Evolutionary conservation across 2,797 vertebrate genomes (phyloP).

Genomic region (Bucorvus abyssinicus): DNA sequence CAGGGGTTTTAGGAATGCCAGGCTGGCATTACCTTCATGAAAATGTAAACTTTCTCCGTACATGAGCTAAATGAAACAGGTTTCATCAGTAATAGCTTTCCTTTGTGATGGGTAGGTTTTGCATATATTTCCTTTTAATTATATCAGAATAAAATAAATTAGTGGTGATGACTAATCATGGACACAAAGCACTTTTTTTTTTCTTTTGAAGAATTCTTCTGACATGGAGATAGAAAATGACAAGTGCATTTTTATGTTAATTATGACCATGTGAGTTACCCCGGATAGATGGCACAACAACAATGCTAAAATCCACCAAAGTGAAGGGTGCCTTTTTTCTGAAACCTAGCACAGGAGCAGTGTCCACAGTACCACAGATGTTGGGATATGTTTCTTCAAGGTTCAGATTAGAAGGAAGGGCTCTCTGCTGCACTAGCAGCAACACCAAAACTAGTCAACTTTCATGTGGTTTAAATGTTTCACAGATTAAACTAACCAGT

Average conservation of each 20-base stretch:
- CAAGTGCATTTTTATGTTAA: slow-evolving; percentile 23
- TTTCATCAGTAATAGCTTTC: neutral
- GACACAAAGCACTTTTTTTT: neutral
- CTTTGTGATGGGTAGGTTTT: neutral
- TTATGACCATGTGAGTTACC: neutral
- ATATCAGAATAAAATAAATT: slow-evolving; percentile 34
- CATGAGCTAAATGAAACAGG: neutral
- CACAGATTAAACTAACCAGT: neutral
- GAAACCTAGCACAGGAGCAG: neutral
- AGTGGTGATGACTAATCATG: slow-evolving; percentile 8
- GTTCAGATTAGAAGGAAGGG: neutral
- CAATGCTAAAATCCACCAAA: neutral
- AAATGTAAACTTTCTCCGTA: neutral
- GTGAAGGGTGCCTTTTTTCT: neutral
- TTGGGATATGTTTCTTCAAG: neutral
- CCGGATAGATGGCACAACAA: slow-evolving; percentile 13
- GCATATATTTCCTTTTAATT: slow-evolving; percentile 39
- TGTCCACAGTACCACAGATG: neutral
- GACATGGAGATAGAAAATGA: neutral
- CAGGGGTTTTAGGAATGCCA: neutral
- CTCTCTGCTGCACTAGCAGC: neutral
- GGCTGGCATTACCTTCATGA: neutral
- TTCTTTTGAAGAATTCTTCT: slow-evolving; percentile 1
- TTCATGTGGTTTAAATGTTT: neutral
- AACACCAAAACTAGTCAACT: neutral